Evolutionary conservation across 2,888 invertebrate genomes (phyloP).

Genomic region (Callyntrura sp.): DNA sequence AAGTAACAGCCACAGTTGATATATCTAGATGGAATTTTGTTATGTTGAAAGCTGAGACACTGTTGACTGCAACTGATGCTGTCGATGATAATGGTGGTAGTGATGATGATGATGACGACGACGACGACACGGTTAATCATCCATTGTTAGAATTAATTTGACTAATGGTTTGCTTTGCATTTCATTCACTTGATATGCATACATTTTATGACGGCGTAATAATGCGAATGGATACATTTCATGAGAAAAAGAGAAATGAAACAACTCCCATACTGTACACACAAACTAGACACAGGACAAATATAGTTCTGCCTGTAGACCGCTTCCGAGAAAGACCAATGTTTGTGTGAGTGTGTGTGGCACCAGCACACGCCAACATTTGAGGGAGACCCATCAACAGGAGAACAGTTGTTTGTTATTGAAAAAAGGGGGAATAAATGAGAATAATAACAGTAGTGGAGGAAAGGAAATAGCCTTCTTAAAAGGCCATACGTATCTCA

Average conservation of each 20-base stretch:
- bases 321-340: neutral
- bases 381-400: neutral
- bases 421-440: constrained; percentile 8
- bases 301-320: neutral
- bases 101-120: constrained; percentile 10
- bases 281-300: neutral
- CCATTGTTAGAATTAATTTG: constrained; percentile 78
- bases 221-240: constrained; percentile 12
- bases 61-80: neutral
- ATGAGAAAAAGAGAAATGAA: neutral
- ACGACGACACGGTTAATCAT: constrained; percentile 53
- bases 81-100: constrained; percentile 17
- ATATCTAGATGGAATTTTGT: no score
- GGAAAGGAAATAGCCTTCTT: constrained; percentile 1
- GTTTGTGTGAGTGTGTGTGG: neutral
- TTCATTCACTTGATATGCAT: constrained; percentile 38
- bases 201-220: constrained; percentile 48
- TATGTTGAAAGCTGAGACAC: no score
- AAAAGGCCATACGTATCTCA: neutral
- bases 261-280: neutral
- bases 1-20: no score
- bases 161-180: constrained; percentile 79
- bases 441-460: neutral
- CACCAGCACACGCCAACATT: neutral
- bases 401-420: neutral